Base-by-base conservation (phyloP, 2,797 vertebrate species). In the Darevskia mixta region DNA sequence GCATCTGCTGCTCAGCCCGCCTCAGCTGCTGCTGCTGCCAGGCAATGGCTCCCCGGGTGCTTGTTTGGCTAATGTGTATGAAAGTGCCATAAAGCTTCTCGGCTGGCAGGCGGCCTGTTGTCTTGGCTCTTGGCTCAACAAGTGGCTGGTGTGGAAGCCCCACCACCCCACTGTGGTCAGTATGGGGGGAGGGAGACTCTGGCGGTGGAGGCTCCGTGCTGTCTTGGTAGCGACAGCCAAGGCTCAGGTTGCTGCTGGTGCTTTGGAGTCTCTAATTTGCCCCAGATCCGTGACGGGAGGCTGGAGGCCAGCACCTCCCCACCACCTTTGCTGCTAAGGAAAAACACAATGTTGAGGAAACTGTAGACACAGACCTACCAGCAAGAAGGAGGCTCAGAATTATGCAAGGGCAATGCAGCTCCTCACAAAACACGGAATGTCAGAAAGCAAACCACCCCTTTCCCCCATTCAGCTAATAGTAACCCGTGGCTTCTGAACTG, bases 211-310 rank as follows among this genome's bases (percentile, higher is more conserved):
- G 18, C 18, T 71, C 8, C 71, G 18, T 0, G 78, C 77, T 8
- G 82, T 9, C 10, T 43, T 29, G 58, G 23, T n/a, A 73, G 78
- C 3, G 27, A 32, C 78, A 72, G 81, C 85, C 58, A 4, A 3
- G 6, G 18, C 87, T 69, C 64, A 0, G 58, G 41, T 72, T 82
- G 91, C 25, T 41, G 15, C 64, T 11, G 71, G 32, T 11, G 18
- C 55, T 35, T 43, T 77, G 75, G 45, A 8, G 66, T 71, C n/a
- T 41, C 18, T 29, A 73, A 71, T 82, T 81, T 15, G 27, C 38
- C 11, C 72, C 41, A 80, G 78, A 83, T 79, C 85, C 67, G 29
- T 84, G 87, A 71, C 85, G 29, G 71, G 73, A 3, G 38, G 27
- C 27, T 10, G 10, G 87, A 25, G 18, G 41, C 25, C 9, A 6